Evolutionary conservation across 2,113 vertebrate genomes (phyloP).

Genomic region (Gopherus flavomarginatus): DNA sequence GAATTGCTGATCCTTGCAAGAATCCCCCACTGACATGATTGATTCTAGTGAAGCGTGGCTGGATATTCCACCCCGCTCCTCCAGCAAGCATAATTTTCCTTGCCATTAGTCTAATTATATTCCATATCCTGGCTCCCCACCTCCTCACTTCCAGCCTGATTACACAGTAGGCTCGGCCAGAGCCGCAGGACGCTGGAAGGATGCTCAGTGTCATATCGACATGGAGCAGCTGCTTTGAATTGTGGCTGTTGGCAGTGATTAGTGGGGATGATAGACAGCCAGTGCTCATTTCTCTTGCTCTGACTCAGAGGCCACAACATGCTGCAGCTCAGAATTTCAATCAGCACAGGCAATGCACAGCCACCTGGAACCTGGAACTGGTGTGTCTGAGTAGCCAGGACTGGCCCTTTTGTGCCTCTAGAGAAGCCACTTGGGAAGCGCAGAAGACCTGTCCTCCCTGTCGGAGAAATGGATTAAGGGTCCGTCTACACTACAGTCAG

Average conservation of each 20-base stretch:
- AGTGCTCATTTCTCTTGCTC: neutral
- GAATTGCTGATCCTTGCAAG: neutral
- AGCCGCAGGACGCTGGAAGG: neutral
- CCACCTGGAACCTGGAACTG: neutral
- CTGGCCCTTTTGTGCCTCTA: rapidly evolving
- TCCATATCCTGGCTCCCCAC: neutral
- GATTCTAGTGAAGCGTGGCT: rapidly evolving
- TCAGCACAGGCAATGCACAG: neutral
- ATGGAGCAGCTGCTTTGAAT: neutral
- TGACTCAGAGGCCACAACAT: neutral
- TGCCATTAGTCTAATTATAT: neutral
- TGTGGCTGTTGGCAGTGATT: neutral
- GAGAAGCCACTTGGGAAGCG: neutral
- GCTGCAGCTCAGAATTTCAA: neutral
- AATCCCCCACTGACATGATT: rapidly evolving
- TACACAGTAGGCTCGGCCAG: rapidly evolving
- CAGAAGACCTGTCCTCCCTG: neutral
- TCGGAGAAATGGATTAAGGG: neutral
- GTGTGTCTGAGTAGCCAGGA: rapidly evolving
- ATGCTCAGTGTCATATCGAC: neutral
- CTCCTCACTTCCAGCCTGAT: rapidly evolving
- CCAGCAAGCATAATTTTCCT: neutral
- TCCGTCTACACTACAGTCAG: neutral
- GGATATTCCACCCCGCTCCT: neutral
- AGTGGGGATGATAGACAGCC: neutral